Evolutionary conservation across 2,888 invertebrate species (phyloP), one percentile per base, ranked within the genome.

Genomic region (Idaea dimidiata): DNA sequence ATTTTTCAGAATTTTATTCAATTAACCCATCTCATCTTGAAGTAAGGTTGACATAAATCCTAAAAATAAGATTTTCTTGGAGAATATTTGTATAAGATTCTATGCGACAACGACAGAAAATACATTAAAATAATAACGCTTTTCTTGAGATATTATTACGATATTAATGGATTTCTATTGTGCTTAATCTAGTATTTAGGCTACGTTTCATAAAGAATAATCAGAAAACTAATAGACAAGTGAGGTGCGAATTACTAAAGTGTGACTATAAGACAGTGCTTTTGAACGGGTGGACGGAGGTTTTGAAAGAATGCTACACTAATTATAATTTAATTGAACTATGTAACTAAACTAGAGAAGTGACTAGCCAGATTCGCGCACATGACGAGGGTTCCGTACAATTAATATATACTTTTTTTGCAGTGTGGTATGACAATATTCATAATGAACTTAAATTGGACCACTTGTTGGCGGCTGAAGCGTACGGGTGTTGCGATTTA

Each of bases 201-300:
- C 32, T 31, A 58, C 32, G 32, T 16, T 32, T n/a, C 18, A 31
- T 17, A 24, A 16, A 16, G 33, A 62, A 59, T 16, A 58, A 63
- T 59, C 58, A 66, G 31, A 61, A 69, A 73, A 67, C 68, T 66
- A 73, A 70, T 58, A 71, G 58, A 65, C 17, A 62, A 61, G 53
- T 59, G 72, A 71, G 69, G 75, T 77, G 73, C 71, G 55, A 60
- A 65, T 66, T 66, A 62, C 64, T 72, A 66, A 62, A 16, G 14
- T 6, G 43, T 43, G 43, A 14, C 43, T 43, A 43, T 43, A 43
- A 43, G 14, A 43, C 43, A 43, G 43, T 43, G 43, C 43, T 43
- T 43, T 43, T 14, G 43, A 43, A 43, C 1, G 43, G 43, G 14
- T 8, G 43, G 8, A 43, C 10, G 43, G 8, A 43, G 1, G 8